A percentile compares a stretch with the other conserved stretches of the same genome.
These are phyloP conservation scores for Bolinopsis microptera DNA, from an alignment of 37 sponge, comb jelly and placozoan species.

Conservation along the genomic window DNA sequence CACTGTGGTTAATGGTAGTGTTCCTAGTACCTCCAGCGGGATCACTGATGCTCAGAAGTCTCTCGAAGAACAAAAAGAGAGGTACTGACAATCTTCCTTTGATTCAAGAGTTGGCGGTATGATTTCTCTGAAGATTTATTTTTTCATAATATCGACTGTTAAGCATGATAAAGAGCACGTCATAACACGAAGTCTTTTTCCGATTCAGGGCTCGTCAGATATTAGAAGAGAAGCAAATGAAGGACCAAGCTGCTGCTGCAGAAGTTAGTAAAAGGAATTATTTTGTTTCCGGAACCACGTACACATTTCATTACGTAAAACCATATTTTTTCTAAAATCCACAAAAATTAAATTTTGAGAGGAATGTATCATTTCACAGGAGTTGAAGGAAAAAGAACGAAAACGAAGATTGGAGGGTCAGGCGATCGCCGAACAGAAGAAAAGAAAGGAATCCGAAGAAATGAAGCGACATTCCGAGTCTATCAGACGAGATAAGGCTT, in stretches of 20 bases:
- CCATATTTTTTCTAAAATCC: background rate
- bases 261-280: background rate
- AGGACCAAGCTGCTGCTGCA: background rate
- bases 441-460: background rate
- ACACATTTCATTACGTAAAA: too few species aligned
- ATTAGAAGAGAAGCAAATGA: background rate
- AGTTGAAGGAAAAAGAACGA: conserved; percentile 2
- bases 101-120: too few species aligned
- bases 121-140: too few species aligned
- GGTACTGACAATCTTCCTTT: background rate
- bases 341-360: background rate
- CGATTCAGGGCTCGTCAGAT: background rate
- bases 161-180: too few species aligned
- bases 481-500: conserved; percentile 9
- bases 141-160: background rate
- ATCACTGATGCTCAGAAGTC: background rate
- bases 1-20: too few species aligned
- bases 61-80: background rate
- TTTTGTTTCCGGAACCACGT: too few species aligned
- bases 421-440: conserved; percentile 23
- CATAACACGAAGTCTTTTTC: too few species aligned
- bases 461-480: background rate
- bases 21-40: too few species aligned
- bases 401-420: conserved; percentile 21
- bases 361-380: too few species aligned